Percentiles rank a stretch among this genome's conserved stretches.
Evolutionary conservation across 2,888 invertebrate genomes (phyloP).

Genomic region (Tiliacea citrago): DNA sequence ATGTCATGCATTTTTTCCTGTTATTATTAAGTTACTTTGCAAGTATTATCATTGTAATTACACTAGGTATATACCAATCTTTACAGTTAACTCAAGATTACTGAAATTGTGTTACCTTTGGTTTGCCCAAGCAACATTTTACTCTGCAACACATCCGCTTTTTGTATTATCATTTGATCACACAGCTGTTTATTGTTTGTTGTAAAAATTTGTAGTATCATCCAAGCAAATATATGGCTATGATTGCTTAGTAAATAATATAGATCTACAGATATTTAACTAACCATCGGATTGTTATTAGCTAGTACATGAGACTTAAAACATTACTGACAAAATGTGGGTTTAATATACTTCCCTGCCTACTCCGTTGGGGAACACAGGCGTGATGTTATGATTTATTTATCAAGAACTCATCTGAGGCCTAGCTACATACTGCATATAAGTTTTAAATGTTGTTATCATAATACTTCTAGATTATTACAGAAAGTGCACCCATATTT

Average conservation of each 20-base stretch:
- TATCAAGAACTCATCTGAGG: not conserved
- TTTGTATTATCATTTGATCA: slow-evolving; percentile 16
- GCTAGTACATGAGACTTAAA: not conserved
- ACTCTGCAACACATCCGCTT: not conserved
- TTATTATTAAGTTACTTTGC: not conserved
- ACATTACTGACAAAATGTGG: not conserved
- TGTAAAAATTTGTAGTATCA: slow-evolving; percentile 16
- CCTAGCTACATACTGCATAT: not conserved
- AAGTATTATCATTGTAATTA: not conserved
- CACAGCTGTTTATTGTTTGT: slow-evolving; percentile 17
- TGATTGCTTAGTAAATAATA: not conserved
- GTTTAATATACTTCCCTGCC: not conserved
- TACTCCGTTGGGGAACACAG: not conserved
- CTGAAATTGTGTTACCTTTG: not conserved
- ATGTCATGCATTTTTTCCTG: not conserved
- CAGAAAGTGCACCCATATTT: not conserved
- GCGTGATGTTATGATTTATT: not conserved
- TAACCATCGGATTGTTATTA: not conserved
- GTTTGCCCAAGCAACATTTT: slow-evolving; percentile 2
- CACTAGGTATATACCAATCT: not conserved
- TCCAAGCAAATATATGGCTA: slow-evolving; percentile 5
- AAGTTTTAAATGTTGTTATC: not conserved
- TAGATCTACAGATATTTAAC: not conserved
- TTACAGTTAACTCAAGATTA: not conserved
- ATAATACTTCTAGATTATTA: not conserved